These are phyloP conservation scores for Cygnus atratus DNA, from an alignment of 2,113 vertebrate species.

Conservation along the genomic window DNA sequence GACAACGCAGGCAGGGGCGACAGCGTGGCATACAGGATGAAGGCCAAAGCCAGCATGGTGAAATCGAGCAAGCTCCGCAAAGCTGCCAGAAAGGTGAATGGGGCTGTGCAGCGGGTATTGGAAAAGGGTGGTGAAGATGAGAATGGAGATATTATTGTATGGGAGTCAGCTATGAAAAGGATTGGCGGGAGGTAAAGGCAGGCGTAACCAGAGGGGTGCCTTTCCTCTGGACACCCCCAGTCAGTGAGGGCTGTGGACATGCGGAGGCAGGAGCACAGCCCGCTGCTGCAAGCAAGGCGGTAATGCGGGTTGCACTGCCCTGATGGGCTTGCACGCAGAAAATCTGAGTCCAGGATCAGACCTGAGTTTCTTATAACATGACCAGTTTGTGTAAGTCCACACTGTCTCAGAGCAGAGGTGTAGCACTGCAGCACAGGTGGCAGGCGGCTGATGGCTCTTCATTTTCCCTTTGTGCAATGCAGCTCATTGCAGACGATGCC, in stretches of 20 bases:
- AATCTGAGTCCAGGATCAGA: neutral
- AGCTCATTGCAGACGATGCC: slow-evolving; percentile 46
- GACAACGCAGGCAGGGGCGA: slow-evolving; percentile 68
- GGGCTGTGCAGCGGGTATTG: neutral
- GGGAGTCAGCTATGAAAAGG: neutral
- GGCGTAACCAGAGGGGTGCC: neutral
- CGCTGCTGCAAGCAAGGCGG: neutral
- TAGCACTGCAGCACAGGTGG: neutral
- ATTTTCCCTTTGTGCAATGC: neutral
- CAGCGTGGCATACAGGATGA: slow-evolving; percentile 54
- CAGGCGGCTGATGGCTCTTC: neutral
- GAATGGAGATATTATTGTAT: neutral
- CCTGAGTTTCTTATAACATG: fast-evolving
- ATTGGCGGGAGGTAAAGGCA: neutral
- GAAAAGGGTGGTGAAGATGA: neutral
- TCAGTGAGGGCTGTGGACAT: fast-evolving
- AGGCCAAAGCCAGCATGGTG: neutral
- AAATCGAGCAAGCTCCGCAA: slow-evolving; percentile 16
- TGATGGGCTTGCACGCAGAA: fast-evolving
- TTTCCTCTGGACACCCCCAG: neutral
- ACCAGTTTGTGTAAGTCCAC: neutral
- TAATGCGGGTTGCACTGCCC: neutral
- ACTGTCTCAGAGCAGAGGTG: neutral
- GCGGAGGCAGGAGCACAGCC: fast-evolving
- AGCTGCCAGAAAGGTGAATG: slow-evolving; percentile 63